Base-by-base conservation (phyloP, 2,888 invertebrate species). In the Silvanus unidentatus region DNA sequence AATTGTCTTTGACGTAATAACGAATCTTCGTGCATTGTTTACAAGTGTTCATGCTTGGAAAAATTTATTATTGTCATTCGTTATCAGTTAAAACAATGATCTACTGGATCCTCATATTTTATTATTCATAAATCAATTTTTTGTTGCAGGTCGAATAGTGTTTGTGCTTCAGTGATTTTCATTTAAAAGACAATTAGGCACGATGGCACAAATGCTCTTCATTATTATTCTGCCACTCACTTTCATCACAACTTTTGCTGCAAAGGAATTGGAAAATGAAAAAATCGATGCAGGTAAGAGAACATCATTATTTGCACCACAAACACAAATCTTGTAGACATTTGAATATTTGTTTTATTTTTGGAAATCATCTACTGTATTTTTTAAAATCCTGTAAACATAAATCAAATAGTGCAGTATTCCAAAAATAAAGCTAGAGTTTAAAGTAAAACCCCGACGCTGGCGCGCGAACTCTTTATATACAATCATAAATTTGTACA, bases 221-320 rank as follows among this genome's bases (percentile, higher is more conserved):
- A 32, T 37, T 29, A 32, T 32, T 32, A 12, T 32, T 4, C n/a
- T 32, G 32, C 4, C 37, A 2, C 3, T 37, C 4, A 16, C 16
- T 9, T 9, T 37, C 14, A 2, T 37, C 39, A 40, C 51, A 10
- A 44, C 43, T 2, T 42, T 45, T 8, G 60, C 60, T 1, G 52
- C 55, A 30, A 59, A 54, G 52, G 56, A 58, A 30, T 40, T 55
- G 13, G 60, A 62, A 42, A 64, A 64, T 40, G 63, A 64, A 42
- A 60, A 61, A 56, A 52, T 64, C 44, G 60, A 64, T 53, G 51
- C 57, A 64, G 63, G 63, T 63, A 43, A 58, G 58, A 22, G 22
- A 3, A 22, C 22, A 22, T n/a, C 2, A 11, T 14, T 30, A 32
- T 8, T 12, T 32, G 10, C n/a, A 9, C 4, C 32, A 12, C 32